Percentiles rank a stretch among this genome's conserved stretches.
phyloP scores from a whole-genome alignment of 2,888 invertebrate genomes.

The Caenorhabditis sp. region DNA sequence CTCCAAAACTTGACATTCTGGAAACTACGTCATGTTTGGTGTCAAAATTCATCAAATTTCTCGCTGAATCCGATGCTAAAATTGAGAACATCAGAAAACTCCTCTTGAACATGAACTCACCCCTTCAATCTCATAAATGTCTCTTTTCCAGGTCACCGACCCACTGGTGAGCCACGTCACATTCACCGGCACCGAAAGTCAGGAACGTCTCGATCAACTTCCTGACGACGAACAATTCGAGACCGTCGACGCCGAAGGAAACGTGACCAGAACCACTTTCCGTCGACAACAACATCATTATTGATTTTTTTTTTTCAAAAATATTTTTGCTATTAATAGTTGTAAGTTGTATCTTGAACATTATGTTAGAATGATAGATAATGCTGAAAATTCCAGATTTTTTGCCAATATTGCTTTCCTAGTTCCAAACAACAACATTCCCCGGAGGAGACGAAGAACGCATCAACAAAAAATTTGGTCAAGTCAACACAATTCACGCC shows the following conservation, averaged over 20 bases:
- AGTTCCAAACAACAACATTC: background rate
- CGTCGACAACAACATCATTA: constrained; percentile 30
- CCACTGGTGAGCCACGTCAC: constrained; percentile 66
- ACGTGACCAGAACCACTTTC: constrained; percentile 64
- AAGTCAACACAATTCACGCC: background rate
- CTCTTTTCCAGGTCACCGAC: constrained; percentile 54
- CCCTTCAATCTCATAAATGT: too few species aligned
- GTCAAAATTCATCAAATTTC: too few species aligned
- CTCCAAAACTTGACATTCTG: too few species aligned
- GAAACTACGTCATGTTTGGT: too few species aligned
- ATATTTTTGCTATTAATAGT: background rate
- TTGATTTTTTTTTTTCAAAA: background rate
- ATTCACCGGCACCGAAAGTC: constrained; percentile 70
- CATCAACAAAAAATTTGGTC: background rate
- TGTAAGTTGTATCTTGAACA: background rate
- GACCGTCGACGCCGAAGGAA: constrained; percentile 68
- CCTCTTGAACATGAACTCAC: too few species aligned
- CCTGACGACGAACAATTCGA: constrained; percentile 63
- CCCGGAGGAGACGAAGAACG: background rate
- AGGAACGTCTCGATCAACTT: constrained; percentile 62
- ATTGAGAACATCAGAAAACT: too few species aligned
- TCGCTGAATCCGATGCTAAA: too few species aligned
- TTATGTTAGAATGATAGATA: background rate
- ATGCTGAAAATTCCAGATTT: background rate
- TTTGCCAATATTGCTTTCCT: background rate